Conservation (phyloP, 1,140 invertebrate genomes). For the Platyura marginata region DNA sequence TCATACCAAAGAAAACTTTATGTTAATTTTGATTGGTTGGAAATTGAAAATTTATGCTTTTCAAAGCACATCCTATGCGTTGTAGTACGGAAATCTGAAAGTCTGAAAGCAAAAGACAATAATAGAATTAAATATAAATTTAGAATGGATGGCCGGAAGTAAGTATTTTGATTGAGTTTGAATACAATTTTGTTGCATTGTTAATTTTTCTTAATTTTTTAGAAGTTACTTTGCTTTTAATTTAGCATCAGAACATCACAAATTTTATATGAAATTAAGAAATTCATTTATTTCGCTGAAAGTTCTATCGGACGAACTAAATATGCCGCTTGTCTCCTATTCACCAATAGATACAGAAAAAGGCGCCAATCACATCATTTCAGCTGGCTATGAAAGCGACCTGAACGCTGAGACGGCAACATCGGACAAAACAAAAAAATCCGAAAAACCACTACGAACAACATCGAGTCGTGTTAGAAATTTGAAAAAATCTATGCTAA, state of each 20-base stretch:
- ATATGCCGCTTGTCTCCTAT: slow-evolving; percentile 27
- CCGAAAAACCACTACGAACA: slow-evolving; percentile 1
- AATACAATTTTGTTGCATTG: slow-evolving; percentile 4
- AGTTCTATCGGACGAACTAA: slow-evolving; percentile 41
- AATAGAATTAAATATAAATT: slow-evolving; percentile 51
- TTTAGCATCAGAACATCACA: slow-evolving; percentile 51
- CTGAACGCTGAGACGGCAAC: slow-evolving; percentile 5
- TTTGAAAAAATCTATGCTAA: slow-evolving; percentile 5
- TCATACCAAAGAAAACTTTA: slow-evolving; percentile 7
- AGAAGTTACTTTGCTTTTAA: slow-evolving; percentile 57
- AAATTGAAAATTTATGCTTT: slow-evolving; percentile 55
- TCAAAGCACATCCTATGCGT: slow-evolving; percentile 50
- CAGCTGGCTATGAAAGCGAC: not conserved
- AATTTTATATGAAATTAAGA: slow-evolving; percentile 51
- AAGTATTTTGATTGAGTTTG: slow-evolving; percentile 12
- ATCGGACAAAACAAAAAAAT: slow-evolving; percentile 3
- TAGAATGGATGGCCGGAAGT: slow-evolving; percentile 54
- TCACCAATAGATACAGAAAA: too few relatives aligned
- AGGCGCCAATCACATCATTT: not conserved
- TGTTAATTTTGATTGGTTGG: slow-evolving; percentile 35
- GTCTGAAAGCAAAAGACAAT: slow-evolving; percentile 19
- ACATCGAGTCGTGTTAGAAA: slow-evolving; percentile 2
- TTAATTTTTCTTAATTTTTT: slow-evolving; percentile 13
- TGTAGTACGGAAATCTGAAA: slow-evolving; percentile 32
- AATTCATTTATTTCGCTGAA: slow-evolving; percentile 48